These are phyloP conservation scores for Pelosia muscerda DNA, from an alignment of 2,888 invertebrate genomes.

Conservation along the genomic window DNA sequence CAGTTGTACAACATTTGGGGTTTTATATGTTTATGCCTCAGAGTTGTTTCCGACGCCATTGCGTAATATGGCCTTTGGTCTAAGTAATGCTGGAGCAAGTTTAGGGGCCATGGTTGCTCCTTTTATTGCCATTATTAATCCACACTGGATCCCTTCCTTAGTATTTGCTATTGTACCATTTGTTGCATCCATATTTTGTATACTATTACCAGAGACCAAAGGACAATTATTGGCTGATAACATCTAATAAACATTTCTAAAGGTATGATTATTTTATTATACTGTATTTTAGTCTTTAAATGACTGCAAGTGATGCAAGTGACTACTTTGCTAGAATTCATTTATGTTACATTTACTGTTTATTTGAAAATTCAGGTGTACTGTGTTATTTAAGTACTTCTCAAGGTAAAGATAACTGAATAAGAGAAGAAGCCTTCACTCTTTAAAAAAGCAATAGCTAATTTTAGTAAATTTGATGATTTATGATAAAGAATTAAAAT, in stretches of 20 bases:
- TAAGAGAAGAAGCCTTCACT: no score
- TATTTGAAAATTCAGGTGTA: no score
- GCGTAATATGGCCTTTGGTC: constrained; percentile 66
- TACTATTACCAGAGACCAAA: constrained; percentile 67
- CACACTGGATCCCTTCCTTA: constrained; percentile 66
- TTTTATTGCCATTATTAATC: constrained; percentile 60
- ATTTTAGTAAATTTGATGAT: no score
- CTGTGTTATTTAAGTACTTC: no score
- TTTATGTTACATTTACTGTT: not conserved
- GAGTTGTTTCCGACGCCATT: constrained; percentile 70
- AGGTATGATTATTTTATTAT: not conserved
- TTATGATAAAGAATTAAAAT: no score
- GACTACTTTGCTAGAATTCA: not conserved
- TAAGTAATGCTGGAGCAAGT: constrained; percentile 61
- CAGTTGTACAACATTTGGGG: constrained; percentile 52
- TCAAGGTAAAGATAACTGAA: no score
- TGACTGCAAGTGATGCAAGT: not conserved
- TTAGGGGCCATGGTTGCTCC: constrained; percentile 67
- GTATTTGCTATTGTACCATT: constrained; percentile 61
- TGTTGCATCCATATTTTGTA: constrained; percentile 54
- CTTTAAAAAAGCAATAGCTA: no score
- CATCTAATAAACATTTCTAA: constrained; percentile 17
- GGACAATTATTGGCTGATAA: constrained; percentile 60
- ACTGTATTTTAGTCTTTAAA: not conserved
- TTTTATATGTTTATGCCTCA: constrained; percentile 61